Evolutionary conservation across 2,113 vertebrate species (phyloP).

Genomic region (Phasianus colchicus): DNA sequence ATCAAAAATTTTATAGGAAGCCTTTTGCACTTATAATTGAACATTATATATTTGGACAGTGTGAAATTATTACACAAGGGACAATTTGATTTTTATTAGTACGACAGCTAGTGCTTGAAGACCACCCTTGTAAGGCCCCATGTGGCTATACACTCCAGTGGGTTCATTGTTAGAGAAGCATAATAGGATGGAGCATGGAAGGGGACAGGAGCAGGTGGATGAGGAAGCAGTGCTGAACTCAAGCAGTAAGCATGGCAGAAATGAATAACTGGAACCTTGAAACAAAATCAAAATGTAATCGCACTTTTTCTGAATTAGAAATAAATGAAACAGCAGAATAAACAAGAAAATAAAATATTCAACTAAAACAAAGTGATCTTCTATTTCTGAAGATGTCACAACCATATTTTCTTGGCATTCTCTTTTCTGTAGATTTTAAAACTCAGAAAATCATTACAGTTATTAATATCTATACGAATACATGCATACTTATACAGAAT

Average conservation of each 20-base stretch:
- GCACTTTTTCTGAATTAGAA: background rate
- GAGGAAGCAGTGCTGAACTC: background rate
- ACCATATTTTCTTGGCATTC: background rate
- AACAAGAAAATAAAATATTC: background rate
- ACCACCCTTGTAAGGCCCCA: conserved; percentile 44
- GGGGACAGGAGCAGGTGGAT: accelerated
- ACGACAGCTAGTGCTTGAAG: conserved; percentile 9
- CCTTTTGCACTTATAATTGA: conserved; percentile 6
- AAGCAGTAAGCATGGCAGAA: background rate
- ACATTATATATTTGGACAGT: background rate
- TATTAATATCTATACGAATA: background rate
- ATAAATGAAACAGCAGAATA: background rate
- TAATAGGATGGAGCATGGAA: conserved; percentile 1
- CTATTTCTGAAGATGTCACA: background rate
- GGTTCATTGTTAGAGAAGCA: conserved; percentile 38
- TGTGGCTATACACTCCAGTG: conserved; percentile 22
- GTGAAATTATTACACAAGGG: background rate
- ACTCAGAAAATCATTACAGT: background rate
- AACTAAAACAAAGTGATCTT: background rate
- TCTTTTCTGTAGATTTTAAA: background rate
- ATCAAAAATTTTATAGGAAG: background rate
- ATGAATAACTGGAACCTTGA: background rate
- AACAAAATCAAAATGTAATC: background rate
- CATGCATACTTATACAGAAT: background rate
- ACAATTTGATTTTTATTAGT: conserved; percentile 35